Conservation (phyloP, 2,888 invertebrate genomes). For the Tholera decimalis region DNA sequence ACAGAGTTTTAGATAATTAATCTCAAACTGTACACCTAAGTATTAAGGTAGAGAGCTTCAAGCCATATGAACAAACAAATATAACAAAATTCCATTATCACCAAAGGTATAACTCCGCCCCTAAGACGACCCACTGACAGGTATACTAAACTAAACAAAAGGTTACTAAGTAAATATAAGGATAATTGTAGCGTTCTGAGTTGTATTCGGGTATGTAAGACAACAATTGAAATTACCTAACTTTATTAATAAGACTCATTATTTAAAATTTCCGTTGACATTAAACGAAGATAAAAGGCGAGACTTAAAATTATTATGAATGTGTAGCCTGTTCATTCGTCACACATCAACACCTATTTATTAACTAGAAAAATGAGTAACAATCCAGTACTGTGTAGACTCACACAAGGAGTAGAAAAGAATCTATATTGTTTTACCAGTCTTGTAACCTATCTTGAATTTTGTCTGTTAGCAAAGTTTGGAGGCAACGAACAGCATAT, state of each 20-base stretch:
- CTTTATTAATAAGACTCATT: conserved; percentile 28
- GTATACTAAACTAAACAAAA: too few relatives aligned
- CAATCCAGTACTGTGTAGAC: conserved; percentile 13
- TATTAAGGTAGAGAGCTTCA: conserved; percentile 11
- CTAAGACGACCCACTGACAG: too few relatives aligned
- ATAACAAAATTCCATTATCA: conserved; percentile 27
- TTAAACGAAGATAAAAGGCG: conserved; percentile 13
- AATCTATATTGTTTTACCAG: neutral
- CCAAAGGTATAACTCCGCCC: conserved; percentile 33
- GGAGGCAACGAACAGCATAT: neutral
- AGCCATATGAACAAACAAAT: conserved; percentile 25
- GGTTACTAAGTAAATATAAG: conserved; percentile 2
- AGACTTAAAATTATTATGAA: conserved; percentile 15
- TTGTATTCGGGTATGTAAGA: conserved; percentile 6
- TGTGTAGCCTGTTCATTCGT: conserved; percentile 34
- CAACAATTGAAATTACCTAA: conserved; percentile 20
- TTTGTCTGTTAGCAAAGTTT: neutral
- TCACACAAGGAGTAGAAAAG: conserved; percentile 15
- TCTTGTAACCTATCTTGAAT: neutral
- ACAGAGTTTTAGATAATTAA: neutral
- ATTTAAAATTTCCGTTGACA: conserved; percentile 38
- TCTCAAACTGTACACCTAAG: conserved; percentile 17
- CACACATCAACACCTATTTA: conserved; percentile 39
- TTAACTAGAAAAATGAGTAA: conserved; percentile 42
- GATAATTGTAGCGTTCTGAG: conserved; percentile 4